A percentile compares a stretch with the other conserved stretches of the same genome.
Conservation (phyloP, 2,888 invertebrate genomes). For the Perizoma flavofasciatum region DNA sequence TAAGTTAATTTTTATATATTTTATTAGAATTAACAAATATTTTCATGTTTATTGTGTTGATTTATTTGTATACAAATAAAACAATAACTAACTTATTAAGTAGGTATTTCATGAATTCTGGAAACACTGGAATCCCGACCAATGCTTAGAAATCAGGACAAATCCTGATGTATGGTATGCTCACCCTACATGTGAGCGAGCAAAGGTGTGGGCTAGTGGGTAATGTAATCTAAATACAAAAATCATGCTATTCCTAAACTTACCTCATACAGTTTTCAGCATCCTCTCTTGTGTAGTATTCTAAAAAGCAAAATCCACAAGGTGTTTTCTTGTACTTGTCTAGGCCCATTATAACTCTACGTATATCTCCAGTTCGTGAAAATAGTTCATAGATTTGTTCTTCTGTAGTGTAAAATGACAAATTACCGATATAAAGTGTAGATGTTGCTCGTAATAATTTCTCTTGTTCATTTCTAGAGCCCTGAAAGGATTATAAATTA, state of each 20-base stretch:
- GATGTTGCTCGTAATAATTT: constrained; percentile 87
- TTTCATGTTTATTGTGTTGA: no score
- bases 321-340: constrained; percentile 99
- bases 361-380: constrained; percentile 97
- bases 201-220: no score
- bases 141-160: no score
- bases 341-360: constrained; percentile 97
- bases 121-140: no score
- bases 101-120: no score
- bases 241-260: constrained; percentile 29
- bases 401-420: constrained; percentile 99
- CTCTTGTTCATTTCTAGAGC: constrained; percentile 95
- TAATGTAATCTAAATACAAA: neutral
- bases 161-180: no score
- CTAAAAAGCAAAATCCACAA: constrained; percentile 99
- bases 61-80: no score
- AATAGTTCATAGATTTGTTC: constrained; percentile 99
- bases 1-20: no score
- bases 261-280: constrained; percentile 92
- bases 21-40: no score
- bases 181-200: no score
- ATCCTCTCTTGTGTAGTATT: constrained; percentile 91
- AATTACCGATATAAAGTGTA: constrained; percentile 98
- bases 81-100: no score
- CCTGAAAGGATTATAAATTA: constrained; percentile 77